Evolutionary conservation across 2,888 invertebrate species (phyloP), one percentile per base, ranked within the genome.

Genomic region (Physocephala rufipes): DNA sequence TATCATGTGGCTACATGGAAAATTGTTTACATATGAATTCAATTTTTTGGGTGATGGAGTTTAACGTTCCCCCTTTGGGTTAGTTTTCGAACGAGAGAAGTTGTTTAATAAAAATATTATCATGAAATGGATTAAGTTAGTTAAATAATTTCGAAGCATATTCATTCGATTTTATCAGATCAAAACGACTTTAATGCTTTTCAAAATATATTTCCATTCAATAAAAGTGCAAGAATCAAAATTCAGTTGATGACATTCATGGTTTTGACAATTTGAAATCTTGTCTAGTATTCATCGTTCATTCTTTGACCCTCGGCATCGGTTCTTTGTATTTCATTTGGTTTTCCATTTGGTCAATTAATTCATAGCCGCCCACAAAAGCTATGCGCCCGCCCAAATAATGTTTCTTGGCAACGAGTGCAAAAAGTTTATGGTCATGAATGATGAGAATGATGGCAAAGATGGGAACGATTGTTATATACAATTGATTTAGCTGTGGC

Each of bases 291-390:
- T n/a, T 13, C 51, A 53, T 21, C 21, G 53, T 58, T 58, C 58
- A n/a, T n/a, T n/a, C 47, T 45, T 63, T 63, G 63, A 28, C 63
- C 26, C 47, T 26, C 63, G 15, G 24, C 45, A 63, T 63, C 63
- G n/a, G 63, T 63, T 63, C 45, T n/a, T 47, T 63, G 63, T 47
- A 26, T 67, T 51, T 43, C 58, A 26, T 67, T 67, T 19, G 67
- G 67, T 43, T n/a, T n/a, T n/a, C n/a, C n/a, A n/a, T n/a, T n/a
- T n/a, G n/a, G 55, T 45, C 55, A 67, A 58, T 67, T 67, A 67
- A 67, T 67, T 67, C 51, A 43, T 12, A 13, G 53, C 53, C 21
- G 53, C 28, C n/a, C 13, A 28, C 55, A 55, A 53, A 58, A 43
- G 67, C 45, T 58, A 43, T 43, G 21, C 45, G 15, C 43, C 55